Evolutionary conservation across 2,113 vertebrate species (phyloP).

Genomic region (Zingel zingel): DNA sequence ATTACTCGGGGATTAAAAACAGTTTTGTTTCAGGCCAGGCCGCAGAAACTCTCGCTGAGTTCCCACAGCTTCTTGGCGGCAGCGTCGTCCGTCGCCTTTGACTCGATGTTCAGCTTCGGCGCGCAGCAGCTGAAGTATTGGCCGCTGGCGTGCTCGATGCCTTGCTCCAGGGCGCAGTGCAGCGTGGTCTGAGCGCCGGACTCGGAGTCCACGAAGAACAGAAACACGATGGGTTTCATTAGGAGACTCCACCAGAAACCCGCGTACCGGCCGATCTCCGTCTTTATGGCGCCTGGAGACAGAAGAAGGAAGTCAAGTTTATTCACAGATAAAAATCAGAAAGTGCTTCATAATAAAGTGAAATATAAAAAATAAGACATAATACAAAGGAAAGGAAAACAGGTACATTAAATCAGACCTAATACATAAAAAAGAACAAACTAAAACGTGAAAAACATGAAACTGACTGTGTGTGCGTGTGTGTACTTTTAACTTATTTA

Average conservation of each 20-base stretch:
- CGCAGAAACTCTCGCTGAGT: conserved; percentile 63
- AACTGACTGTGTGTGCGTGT: no score
- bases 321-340: no score
- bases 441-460: background rate
- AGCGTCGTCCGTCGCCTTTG: conserved; percentile 63
- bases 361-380: no score
- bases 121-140: conserved; percentile 42
- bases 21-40: background rate
- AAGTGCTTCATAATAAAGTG: no score
- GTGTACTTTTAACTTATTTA: background rate
- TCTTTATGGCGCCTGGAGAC: conserved; percentile 53
- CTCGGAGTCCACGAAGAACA: conserved; percentile 39
- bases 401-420: no score
- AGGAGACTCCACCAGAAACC: conserved; percentile 16
- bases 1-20: no score
- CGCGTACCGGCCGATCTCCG: conserved; percentile 5
- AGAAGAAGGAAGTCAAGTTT: no score
- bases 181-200: conserved; percentile 67
- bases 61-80: conserved; percentile 65
- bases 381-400: no score
- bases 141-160: conserved; percentile 63
- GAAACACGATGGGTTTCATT: background rate
- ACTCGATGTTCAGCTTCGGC: background rate
- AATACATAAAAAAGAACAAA: no score
- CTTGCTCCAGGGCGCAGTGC: conserved; percentile 60